Conservation (phyloP, 1,140 invertebrate species). For the Aricia agestis region DNA sequence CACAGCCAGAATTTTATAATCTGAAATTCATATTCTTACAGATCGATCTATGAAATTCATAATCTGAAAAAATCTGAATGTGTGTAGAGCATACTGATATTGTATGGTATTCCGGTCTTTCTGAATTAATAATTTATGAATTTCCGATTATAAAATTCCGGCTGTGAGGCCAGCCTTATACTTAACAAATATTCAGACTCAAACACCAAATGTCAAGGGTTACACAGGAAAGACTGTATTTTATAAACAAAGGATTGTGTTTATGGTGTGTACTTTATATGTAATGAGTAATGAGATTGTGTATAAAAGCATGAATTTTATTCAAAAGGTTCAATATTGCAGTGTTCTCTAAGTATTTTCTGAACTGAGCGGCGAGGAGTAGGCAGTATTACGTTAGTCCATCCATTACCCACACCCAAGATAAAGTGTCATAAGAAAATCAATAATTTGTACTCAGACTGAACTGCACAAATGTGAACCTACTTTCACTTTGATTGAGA, state of each 20-base stretch:
- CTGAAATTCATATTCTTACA: too few species aligned
- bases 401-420: constrained; percentile 43
- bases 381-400: neutral
- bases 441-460: constrained; percentile 43
- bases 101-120: too few species aligned
- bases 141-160: too few species aligned
- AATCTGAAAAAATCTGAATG: too few species aligned
- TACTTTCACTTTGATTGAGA: neutral
- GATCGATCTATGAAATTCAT: too few species aligned
- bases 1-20: too few species aligned
- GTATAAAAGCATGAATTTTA: neutral
- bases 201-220: too few species aligned
- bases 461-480: constrained; percentile 21
- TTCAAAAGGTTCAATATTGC: neutral
- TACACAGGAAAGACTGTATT: neutral
- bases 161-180: too few species aligned
- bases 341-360: neutral
- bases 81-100: too few species aligned
- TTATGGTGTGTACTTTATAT: neutral
- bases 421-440: constrained; percentile 56
- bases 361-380: neutral
- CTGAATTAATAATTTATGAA: too few species aligned
- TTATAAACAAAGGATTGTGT: neutral
- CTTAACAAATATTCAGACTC: too few species aligned
- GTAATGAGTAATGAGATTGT: neutral